Base-by-base conservation (phyloP, 2,888 invertebrate genomes). In the Automeris io region DNA sequence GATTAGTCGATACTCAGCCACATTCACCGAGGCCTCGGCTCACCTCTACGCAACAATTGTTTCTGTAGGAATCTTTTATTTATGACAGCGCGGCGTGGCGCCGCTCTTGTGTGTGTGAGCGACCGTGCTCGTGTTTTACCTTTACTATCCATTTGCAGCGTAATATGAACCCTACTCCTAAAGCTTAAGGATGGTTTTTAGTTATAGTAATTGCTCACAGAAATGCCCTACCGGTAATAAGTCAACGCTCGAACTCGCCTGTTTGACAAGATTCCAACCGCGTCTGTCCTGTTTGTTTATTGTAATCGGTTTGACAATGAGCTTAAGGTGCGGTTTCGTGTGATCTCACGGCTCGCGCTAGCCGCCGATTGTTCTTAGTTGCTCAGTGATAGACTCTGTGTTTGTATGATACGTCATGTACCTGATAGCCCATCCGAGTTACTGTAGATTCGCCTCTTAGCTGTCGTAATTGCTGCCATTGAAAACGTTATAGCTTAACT, bases 261-360 rank as follows among this genome's bases (percentile, higher is more conserved):
- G 86, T 85, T 85, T 83, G 85, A 86, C 86, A 85, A 85, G 86
- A 86, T 86, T 86, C 86, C 86, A 86, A 82, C 83, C 83, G 83
- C 85, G 82, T 81, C 83, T 83, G 81, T 77, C 81, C 83, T 85
- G 86, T 86, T 85, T 86, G 85, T 83, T 86, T 85, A 86, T 85
- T 83, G 83, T 86, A 86, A 85, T 85, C 85, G 85, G 85, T 85
- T 85, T 85, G 80, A 85, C 85, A 85, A 86, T 85, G 82, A 78
- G 85, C 85, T 85, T 86, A 86, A 86, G 85, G 86, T 85, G 85
- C 85, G 85, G 85, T 86, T 86, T 86, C 82, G 80, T 81, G 78
- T 86, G 86, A 83, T 85, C 79, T 79, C 73, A 61, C 58, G 63
- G 64, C 63, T 63, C 65, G 70, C 71, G 71, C 72, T 71, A 72